phyloP scores from a whole-genome alignment of 2,888 invertebrate genomes.

The Trissonchulus sp. region DNA sequence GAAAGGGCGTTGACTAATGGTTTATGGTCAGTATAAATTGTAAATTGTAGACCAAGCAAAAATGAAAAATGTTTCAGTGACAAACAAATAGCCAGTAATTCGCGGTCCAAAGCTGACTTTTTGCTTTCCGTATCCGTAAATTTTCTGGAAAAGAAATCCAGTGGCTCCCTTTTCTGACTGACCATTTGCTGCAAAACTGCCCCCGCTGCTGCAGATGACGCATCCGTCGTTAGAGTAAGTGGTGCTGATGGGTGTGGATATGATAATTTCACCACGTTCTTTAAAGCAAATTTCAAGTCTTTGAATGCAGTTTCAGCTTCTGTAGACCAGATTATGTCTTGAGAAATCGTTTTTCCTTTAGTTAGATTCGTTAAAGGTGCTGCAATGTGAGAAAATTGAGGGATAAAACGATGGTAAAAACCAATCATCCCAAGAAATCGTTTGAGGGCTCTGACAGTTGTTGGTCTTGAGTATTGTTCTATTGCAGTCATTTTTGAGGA shows the following conservation, averaged over 20 bases:
- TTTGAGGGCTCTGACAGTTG: not conserved
- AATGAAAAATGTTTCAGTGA: slow-evolving; percentile 16
- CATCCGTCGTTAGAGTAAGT: slow-evolving; percentile 21
- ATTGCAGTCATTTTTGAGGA: slow-evolving; percentile 11
- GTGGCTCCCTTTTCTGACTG: not conserved
- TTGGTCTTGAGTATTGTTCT: not conserved
- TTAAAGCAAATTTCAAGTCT: slow-evolving; percentile 4
- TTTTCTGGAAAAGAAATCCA: slow-evolving; percentile 14
- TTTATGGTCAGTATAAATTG: slow-evolving; percentile 22
- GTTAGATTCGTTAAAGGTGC: slow-evolving; percentile 25
- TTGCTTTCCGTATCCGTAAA: slow-evolving; percentile 4
- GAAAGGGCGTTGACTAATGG: slow-evolving; percentile 17
- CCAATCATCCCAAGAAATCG: slow-evolving; percentile 11
- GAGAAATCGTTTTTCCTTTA: not conserved
- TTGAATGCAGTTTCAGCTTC: not conserved
- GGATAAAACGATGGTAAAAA: slow-evolving; percentile 22
- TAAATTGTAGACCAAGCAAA: slow-evolving; percentile 16
- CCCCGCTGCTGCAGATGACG: slow-evolving; percentile 7
- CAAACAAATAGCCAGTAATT: slow-evolving; percentile 10
- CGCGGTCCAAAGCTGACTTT: slow-evolving; percentile 1
- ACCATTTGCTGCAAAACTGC: slow-evolving; percentile 21
- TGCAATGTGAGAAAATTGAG: slow-evolving; percentile 18
- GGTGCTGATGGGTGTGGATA: not conserved
- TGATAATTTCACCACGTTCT: not conserved
- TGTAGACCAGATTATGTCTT: slow-evolving; percentile 9